Conservation (phyloP, 2,888 invertebrate genomes). For the Eupithecia abbreviata region DNA sequence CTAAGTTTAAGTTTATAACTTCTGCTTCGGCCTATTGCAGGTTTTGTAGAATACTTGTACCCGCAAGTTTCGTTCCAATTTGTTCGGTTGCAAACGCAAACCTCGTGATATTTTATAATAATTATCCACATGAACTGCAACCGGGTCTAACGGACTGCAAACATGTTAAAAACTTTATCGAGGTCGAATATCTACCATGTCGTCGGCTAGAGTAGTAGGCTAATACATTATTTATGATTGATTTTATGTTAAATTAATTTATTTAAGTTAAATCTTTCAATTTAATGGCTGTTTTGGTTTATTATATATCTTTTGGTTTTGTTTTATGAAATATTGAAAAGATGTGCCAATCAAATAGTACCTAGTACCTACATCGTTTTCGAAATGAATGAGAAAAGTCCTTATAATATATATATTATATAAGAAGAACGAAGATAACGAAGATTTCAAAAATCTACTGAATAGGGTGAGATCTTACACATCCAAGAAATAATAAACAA, state of each 20-base stretch:
- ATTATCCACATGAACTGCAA: neutral
- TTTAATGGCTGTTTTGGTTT: neutral
- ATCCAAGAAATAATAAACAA: conserved; percentile 37
- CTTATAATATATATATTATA: too few species aligned
- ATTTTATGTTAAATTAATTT: neutral
- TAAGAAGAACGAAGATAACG: too few species aligned
- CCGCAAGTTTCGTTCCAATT: neutral
- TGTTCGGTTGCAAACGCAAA: neutral
- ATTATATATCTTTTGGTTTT: neutral
- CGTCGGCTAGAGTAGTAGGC: neutral
- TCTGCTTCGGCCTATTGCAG: neutral
- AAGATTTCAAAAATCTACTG: neutral
- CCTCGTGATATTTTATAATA: neutral
- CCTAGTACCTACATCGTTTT: neutral
- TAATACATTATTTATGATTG: neutral
- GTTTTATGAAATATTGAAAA: conserved; percentile 5
- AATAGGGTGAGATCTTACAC: neutral
- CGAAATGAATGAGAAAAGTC: neutral
- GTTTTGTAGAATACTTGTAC: neutral
- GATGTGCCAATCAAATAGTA: neutral
- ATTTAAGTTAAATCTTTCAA: neutral
- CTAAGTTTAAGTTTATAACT: neutral
- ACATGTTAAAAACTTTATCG: neutral
- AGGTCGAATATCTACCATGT: neutral
- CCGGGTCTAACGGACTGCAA: neutral